Evolutionary conservation across 2,113 vertebrate species (phyloP).

Genomic region (Poicephalus meyeri): DNA sequence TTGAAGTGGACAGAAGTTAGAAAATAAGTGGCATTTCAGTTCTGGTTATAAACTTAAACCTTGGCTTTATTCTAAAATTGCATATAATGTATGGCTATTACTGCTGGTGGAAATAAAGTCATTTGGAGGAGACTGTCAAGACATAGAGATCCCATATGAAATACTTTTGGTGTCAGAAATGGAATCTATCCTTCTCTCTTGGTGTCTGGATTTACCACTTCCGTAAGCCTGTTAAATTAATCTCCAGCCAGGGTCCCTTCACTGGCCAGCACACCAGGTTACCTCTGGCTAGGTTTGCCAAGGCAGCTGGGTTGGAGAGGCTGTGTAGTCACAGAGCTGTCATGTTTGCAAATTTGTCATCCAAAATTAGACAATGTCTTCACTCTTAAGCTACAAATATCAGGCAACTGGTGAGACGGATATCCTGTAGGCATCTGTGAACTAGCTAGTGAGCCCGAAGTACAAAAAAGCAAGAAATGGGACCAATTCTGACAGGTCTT

Average conservation of each 20-base stretch:
- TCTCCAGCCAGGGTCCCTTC: not conserved
- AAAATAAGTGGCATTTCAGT: not conserved
- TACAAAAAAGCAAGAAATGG: not conserved
- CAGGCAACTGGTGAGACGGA: not conserved
- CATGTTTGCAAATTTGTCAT: not conserved
- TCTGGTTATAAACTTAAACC: not conserved
- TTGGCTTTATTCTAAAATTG: not conserved
- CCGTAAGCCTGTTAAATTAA: not conserved
- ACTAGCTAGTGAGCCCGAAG: not conserved
- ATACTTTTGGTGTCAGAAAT: not conserved
- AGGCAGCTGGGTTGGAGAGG: not conserved
- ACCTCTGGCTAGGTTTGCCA: not conserved
- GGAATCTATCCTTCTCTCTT: not conserved
- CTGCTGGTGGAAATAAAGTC: not conserved
- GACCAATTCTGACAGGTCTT: not conserved
- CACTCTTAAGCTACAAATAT: not conserved
- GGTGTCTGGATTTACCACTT: not conserved
- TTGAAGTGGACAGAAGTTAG: not conserved
- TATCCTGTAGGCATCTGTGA: not conserved
- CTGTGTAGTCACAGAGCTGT: not conserved
- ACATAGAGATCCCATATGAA: not conserved
- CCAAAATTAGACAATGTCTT: not conserved
- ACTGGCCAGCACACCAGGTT: rapidly evolving
- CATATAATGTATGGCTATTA: not conserved
- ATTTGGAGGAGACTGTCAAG: not conserved